Percentiles rank a stretch among this genome's conserved stretches.
phyloP scores from a whole-genome alignment of 2,888 invertebrate species.

The Arrhopalites spinosus region DNA sequence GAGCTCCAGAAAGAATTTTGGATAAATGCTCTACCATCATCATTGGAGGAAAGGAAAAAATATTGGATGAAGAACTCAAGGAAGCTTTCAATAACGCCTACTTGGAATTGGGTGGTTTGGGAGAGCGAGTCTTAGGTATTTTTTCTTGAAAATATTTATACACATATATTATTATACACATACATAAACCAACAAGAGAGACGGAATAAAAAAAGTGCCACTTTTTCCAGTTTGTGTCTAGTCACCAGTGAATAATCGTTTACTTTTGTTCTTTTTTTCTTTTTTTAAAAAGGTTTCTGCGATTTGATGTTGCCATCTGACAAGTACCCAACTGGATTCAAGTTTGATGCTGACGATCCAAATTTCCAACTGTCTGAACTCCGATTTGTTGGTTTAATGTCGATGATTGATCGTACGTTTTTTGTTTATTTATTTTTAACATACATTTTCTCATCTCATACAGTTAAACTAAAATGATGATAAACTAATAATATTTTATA shows the following conservation, averaged over 20 bases:
- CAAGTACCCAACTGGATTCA: slow-evolving; percentile 64
- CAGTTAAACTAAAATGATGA: too few species aligned
- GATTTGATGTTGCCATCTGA: slow-evolving; percentile 60
- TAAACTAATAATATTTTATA: too few species aligned
- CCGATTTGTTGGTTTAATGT: slow-evolving; percentile 70
- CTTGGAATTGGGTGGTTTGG: slow-evolving; percentile 80
- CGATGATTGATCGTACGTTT: slow-evolving; percentile 69
- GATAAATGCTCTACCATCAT: slow-evolving; percentile 69
- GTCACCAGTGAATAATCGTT: not conserved
- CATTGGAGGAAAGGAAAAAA: slow-evolving; percentile 63
- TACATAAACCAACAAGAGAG: not conserved
- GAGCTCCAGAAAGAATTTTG: slow-evolving; percentile 73
- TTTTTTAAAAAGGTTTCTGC: slow-evolving; percentile 58
- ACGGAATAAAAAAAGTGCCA: too few species aligned
- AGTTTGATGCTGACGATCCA: slow-evolving; percentile 66
- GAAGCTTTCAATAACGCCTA: slow-evolving; percentile 70
- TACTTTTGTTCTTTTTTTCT: not conserved
- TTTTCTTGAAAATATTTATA: too few species aligned
- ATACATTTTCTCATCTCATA: too few species aligned
- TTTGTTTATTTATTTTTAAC: too few species aligned
- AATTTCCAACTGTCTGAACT: slow-evolving; percentile 72
- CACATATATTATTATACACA: too few species aligned
- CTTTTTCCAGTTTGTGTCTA: not conserved
- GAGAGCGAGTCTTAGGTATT: slow-evolving; percentile 75
- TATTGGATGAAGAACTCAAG: slow-evolving; percentile 64